Evolutionary conservation across 1,140 invertebrate genomes (phyloP), one percentile per base, ranked within the genome.

Genomic region (Pinna nobilis): DNA sequence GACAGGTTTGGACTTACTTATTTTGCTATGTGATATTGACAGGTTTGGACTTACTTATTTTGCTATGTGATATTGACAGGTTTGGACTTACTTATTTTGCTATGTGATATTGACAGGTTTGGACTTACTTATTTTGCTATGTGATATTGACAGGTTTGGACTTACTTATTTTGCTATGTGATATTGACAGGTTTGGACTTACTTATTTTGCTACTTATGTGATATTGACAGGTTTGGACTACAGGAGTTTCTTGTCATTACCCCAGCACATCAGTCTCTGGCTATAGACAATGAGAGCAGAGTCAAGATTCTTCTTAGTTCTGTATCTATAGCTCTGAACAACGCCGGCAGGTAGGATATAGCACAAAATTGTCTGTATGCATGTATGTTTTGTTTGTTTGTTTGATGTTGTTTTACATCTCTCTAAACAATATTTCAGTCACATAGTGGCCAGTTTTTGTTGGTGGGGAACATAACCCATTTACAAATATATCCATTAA

Each of bases 251-350:
- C 86, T 97, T 47, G 92, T 97, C 63, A 87, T 98, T 44, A 91
- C 91, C 74, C 93, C 95, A 9, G 39, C 59, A n/a, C 39, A 63
- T 37, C 37, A 35, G 51, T 75, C 44, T 35, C 91, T 92, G 44
- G 81, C 83, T 33, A 92, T 97, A 70, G 90, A 91, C 1, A 93
- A 93, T 76, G 95, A 97, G 81, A 96, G 94, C 74, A 91, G 93
- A 83, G 93, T 94, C 41, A 97, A 96, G 90, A 91, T 97, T 70
- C 90, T 98, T 3, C 87, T 97, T 39, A 97, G 96, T 87, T 95
- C 96, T 18, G 88, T 94, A 15, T 92, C 92, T 53, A 95, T 98
- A 76, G 95, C 95, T 15, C 88, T 94, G n/a, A 93, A 92, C 60
- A 97, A 97, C 89, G 92, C 93, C 23, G 92, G 92, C 82, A 95